A percentile compares a stretch with the other conserved stretches of the same genome.
Conservation (phyloP, 2,113 vertebrate species). For the Toxostoma redivivum region DNA sequence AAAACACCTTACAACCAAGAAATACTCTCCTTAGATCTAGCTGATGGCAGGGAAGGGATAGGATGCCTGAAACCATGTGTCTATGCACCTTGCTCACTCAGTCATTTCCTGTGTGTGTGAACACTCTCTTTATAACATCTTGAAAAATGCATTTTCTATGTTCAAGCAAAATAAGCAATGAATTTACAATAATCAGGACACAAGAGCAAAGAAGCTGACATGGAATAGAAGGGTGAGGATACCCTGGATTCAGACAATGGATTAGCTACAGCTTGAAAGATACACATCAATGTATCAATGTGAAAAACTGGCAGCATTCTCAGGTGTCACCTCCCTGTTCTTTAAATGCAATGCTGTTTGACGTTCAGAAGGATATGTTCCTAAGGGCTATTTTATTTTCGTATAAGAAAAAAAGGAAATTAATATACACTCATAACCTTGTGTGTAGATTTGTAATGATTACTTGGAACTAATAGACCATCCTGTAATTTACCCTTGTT, state of each 20-base stretch:
- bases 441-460: background rate
- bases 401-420: background rate
- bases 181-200: background rate
- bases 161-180: background rate
- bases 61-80: background rate
- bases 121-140: background rate
- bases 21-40: background rate
- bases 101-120: background rate
- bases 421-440: background rate
- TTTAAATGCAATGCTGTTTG: background rate
- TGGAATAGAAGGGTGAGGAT: background rate
- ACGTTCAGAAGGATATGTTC: background rate
- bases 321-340: background rate
- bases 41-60: background rate
- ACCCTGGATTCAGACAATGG: background rate
- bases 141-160: background rate
- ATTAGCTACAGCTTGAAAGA: background rate
- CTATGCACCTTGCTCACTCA: background rate
- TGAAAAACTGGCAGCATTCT: background rate
- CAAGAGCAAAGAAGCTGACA: background rate
- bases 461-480: background rate
- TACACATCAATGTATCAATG: too few species aligned
- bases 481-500: background rate
- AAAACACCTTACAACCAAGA: background rate
- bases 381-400: background rate